Percentiles rank a stretch among this genome's conserved stretches.
phyloP scores from a whole-genome alignment of 2,113 vertebrate species.

The Dicaeum eximium region DNA sequence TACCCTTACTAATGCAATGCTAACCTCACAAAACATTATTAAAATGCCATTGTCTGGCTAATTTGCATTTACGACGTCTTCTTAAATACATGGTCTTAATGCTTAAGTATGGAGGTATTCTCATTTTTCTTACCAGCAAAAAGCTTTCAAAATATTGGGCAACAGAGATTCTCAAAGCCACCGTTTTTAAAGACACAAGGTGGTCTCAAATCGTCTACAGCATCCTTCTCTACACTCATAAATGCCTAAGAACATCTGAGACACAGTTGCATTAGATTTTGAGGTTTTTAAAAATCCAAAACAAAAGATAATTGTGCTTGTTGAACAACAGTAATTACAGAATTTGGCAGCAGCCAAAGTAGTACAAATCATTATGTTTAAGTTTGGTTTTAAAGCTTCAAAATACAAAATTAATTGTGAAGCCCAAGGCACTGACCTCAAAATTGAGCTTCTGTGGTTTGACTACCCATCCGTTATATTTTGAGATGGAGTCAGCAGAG shows the following conservation, averaged over 20 bases:
- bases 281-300: constrained; percentile 17
- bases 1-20: background rate
- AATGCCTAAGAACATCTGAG: background rate
- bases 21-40: constrained; percentile 21
- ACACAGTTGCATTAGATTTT: background rate
- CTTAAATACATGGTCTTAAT: background rate
- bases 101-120: background rate
- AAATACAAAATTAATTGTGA: constrained; percentile 39
- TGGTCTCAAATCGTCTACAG: background rate
- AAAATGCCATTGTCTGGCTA: constrained; percentile 16
- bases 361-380: constrained; percentile 35
- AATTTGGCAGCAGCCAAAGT: constrained; percentile 29
- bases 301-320: constrained; percentile 54
- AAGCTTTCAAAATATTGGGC: background rate
- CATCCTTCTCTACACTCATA: background rate
- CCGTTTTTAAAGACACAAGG: background rate
- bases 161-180: background rate
- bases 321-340: constrained; percentile 56
- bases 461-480: constrained; percentile 40
- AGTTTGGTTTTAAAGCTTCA: constrained; percentile 26
- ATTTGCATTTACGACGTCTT: constrained; percentile 21
- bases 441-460: constrained; percentile 49
- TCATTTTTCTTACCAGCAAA: background rate
- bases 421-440: constrained; percentile 43
- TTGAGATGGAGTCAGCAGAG: constrained; percentile 22